phyloP scores from a whole-genome alignment of 2,888 invertebrate species.

The Chironomus riparius region DNA sequence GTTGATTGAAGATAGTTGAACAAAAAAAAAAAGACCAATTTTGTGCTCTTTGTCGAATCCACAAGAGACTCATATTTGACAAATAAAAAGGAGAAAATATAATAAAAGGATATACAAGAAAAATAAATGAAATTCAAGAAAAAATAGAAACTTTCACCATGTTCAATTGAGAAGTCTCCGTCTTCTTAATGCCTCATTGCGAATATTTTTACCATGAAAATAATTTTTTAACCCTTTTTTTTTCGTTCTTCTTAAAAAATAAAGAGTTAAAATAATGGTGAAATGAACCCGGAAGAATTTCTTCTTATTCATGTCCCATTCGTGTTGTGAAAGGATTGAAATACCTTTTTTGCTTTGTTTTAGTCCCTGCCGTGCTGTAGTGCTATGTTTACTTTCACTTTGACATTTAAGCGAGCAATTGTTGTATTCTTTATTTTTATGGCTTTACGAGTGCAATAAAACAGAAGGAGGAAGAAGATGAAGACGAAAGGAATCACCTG shows the following conservation, averaged over 20 bases:
- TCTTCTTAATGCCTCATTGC: too few relatives aligned
- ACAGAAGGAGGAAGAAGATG: neutral
- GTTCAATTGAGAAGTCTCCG: neutral
- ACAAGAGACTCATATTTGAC: neutral
- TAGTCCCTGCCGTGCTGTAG: too few relatives aligned
- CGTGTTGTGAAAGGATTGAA: neutral
- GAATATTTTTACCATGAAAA: neutral
- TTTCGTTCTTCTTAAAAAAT: neutral
- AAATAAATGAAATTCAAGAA: neutral
- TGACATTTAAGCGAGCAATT: neutral
- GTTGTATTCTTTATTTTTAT: neutral
- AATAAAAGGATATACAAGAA: neutral
- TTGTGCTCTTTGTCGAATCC: too few relatives aligned
- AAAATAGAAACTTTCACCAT: slow-evolving; percentile 7
- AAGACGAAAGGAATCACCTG: slow-evolving; percentile 6
- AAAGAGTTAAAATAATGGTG: too few relatives aligned
- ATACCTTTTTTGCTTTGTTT: neutral
- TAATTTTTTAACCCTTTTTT: slow-evolving; percentile 19
- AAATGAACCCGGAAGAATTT: slow-evolving; percentile 19
- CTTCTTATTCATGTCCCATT: neutral
- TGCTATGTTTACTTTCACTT: slow-evolving; percentile 18
- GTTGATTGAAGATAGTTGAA: too few relatives aligned
- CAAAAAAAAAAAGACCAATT: too few relatives aligned
- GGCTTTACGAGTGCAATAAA: slow-evolving; percentile 15
- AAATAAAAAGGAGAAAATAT: neutral